Conservation (phyloP, 2,113 vertebrate species). For the Benitochromis conjunctus region DNA sequence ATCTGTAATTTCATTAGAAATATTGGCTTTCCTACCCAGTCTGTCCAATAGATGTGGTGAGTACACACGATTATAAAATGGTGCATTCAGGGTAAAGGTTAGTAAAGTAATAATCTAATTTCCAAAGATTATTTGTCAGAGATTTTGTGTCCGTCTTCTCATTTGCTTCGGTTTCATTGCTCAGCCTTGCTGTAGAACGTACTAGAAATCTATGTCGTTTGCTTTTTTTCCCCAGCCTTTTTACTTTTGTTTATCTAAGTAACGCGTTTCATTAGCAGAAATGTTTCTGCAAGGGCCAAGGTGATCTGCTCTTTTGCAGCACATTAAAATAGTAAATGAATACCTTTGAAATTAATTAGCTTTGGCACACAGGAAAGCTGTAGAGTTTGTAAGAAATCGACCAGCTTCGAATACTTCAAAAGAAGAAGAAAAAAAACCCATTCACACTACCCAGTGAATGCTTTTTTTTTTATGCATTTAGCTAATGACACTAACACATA, state of each 20-base stretch:
- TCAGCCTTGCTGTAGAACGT: not conserved
- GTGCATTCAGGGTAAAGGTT: not conserved
- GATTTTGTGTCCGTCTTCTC: not conserved
- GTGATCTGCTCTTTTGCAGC: constrained; percentile 28
- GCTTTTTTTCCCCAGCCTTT: not conserved
- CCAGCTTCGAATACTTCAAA: not conserved
- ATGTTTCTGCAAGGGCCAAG: constrained; percentile 66
- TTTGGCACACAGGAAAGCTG: not conserved
- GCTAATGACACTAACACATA: not conserved
- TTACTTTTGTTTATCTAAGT: constrained; percentile 14
- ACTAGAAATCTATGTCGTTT: not conserved
- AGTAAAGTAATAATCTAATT: not conserved
- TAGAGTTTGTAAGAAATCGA: not conserved
- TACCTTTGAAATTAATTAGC: constrained; percentile 34
- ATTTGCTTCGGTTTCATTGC: not conserved
- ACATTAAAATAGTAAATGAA: constrained; percentile 3
- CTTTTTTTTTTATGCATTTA: not conserved
- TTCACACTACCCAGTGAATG: not conserved
- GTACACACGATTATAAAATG: not conserved
- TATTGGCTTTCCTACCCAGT: not conserved
- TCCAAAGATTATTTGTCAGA: not conserved
- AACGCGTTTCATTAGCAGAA: constrained; percentile 80
- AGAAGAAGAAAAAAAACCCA: not conserved
- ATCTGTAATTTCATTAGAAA: not conserved
- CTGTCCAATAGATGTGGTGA: not conserved